These are phyloP conservation scores for Halictus rubicundus DNA, from an alignment of 1,140 invertebrate species.

Conservation along the genomic window DNA sequence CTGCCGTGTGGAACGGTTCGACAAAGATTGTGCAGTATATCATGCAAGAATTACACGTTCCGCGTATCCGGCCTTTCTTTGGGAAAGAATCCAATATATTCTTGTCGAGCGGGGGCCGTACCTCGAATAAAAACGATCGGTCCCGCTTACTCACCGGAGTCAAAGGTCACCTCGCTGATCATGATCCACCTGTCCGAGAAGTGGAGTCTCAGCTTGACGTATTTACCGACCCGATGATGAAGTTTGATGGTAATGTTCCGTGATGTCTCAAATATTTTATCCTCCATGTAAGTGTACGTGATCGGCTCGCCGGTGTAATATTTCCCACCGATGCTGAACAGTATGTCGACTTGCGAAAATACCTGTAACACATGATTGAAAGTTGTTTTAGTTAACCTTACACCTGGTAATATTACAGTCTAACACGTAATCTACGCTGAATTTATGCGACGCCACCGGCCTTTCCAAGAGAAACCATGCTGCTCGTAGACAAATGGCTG, in stretches of 20 bases:
- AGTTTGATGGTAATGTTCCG: constrained; percentile 92
- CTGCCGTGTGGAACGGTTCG: constrained; percentile 12
- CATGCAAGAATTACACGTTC: constrained; percentile 10
- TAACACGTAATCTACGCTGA: no score
- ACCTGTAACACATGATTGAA: constrained; percentile 81
- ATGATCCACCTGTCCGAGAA: constrained; percentile 94
- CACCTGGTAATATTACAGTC: neutral
- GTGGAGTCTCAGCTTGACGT: constrained; percentile 89
- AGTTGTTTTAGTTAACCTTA: neutral
- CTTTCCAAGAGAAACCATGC: no score
- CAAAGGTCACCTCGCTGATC: constrained; percentile 92
- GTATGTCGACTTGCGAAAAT: constrained; percentile 88
- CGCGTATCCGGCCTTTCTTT: constrained; percentile 9
- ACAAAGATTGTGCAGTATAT: constrained; percentile 28
- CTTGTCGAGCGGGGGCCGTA: neutral
- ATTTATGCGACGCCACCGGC: no score
- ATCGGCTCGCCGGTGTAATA: constrained; percentile 88
- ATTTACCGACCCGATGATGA: constrained; percentile 90
- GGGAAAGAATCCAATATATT: constrained; percentile 19
- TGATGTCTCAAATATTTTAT: constrained; percentile 90
- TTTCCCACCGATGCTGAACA: constrained; percentile 91
- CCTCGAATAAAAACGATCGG: constrained; percentile 1
- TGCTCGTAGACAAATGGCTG: no score
- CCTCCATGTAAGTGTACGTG: constrained; percentile 88
- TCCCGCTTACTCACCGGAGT: constrained; percentile 83